A percentile compares a stretch with the other conserved stretches of the same genome.
Conservation (phyloP, 2,113 vertebrate genomes). For the Alexandromys fortis region DNA sequence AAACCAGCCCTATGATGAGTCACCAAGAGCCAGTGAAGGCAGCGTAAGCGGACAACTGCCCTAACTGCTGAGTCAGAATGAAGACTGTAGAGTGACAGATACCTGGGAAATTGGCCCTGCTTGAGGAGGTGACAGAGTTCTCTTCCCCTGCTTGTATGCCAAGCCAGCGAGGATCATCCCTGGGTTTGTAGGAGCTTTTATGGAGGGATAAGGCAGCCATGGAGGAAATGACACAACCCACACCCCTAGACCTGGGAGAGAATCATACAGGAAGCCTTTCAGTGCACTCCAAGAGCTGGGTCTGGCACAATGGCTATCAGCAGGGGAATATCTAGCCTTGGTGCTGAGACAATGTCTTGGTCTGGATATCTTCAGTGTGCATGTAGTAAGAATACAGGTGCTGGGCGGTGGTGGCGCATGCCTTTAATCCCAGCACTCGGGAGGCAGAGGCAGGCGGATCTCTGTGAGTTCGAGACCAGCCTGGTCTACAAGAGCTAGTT, state of each 20-base stretch:
- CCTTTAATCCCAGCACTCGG: too few species aligned
- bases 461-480: too few species aligned
- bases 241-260: fast-evolving
- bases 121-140: fast-evolving
- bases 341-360: too few species aligned
- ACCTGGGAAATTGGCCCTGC: not conserved
- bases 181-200: not conserved
- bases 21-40: not conserved
- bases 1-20: not conserved
- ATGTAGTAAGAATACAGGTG: too few species aligned
- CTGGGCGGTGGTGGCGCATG: too few species aligned
- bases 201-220: too few species aligned
- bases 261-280: not conserved
- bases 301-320: not conserved
- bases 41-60: not conserved
- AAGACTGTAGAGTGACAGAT: not conserved
- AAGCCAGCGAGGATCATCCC: not conserved
- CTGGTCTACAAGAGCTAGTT: too few species aligned
- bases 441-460: too few species aligned
- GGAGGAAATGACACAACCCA: too few species aligned
- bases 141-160: not conserved
- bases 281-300: too few species aligned
- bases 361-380: not conserved
- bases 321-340: not conserved
- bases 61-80: not conserved